Evolutionary conservation across 2,888 invertebrate species (phyloP), one percentile per base, ranked within the genome.

Genomic region (Exephanes ischioxanthus): DNA sequence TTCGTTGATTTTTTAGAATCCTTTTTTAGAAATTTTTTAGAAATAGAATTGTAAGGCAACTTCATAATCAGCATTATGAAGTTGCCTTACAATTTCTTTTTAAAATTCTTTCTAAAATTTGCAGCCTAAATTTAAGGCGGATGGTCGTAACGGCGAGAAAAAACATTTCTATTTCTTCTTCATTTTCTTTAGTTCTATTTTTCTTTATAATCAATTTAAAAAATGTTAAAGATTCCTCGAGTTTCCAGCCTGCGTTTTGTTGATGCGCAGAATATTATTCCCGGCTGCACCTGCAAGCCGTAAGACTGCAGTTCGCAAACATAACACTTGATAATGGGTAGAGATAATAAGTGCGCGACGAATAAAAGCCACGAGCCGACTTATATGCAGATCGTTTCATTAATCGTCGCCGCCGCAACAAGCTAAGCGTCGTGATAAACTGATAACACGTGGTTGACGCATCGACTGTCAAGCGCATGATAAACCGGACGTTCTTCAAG

Each of bases 401-500:
- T 33, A 14, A 63, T 30, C 5, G 3, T 16, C 33, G 26, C 30
- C 61, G 61, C 61, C 11, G 30, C 5, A 1, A 16, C 61, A 26
- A 61, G 22, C 11, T 9, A 0, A 2, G 5, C 5, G 26, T 16
- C 41, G 53, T 51, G 41, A 48, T 55, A 2, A 30, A 63, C n/a
- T 37, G n/a, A 53, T 72, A 55, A 77, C 80, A 80, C 80, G 77
- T 77, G 84, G 51, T 72, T 53, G 70, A 58, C 26, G 16, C 66
- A 76, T 66, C 33, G 16, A 48, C 68, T 53, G 66, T 80, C n/a
- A 63, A 51, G 71, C 58, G 81, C 33, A 45, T 9, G 58, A 58
- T 67, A 82, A 82, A 85, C 71, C 75, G 82, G 82, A 51, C 26
- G 41, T 22, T 16, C 75, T 53, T 79, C 85, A 79, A 79, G 79